phyloP scores from a whole-genome alignment of 1,140 invertebrate genomes.

The Pomacea maculata region DNA sequence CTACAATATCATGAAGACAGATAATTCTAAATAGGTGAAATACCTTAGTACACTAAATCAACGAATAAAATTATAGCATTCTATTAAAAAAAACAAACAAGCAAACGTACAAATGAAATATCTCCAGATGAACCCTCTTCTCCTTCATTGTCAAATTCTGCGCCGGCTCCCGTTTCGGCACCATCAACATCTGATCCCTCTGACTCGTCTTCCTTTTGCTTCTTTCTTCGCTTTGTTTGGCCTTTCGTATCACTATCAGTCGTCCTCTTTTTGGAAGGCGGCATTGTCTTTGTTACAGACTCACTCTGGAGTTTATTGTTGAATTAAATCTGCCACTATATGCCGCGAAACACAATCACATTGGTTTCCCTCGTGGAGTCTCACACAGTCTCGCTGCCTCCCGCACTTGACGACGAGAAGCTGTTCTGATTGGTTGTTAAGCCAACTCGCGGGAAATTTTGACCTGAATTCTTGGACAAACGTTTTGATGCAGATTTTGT shows the following conservation, averaged over 20 bases:
- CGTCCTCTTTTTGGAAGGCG: constrained; percentile 48
- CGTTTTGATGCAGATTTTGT: no score
- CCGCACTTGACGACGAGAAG: constrained; percentile 14
- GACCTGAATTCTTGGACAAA: not conserved
- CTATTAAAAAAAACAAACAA: not conserved
- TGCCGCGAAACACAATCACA: constrained; percentile 25
- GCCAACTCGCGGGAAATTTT: constrained; percentile 12
- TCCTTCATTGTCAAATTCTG: constrained; percentile 41
- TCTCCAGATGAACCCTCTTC: constrained; percentile 18
- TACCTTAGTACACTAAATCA: not conserved
- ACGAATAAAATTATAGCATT: not conserved
- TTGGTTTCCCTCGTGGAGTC: constrained; percentile 12
- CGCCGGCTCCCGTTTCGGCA: constrained; percentile 27
- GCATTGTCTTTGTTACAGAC: not conserved
- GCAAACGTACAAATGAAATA: constrained; percentile 8
- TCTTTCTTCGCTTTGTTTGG: constrained; percentile 47
- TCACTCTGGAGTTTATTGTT: not conserved
- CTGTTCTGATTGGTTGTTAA: constrained; percentile 11
- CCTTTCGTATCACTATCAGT: constrained; percentile 39
- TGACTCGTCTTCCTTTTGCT: constrained; percentile 42
- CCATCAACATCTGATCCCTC: constrained; percentile 43
- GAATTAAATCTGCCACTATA: constrained; percentile 22
- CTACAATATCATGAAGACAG: not conserved
- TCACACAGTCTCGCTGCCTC: constrained; percentile 14
- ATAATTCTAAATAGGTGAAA: not conserved